Evolutionary conservation across 2,888 invertebrate species (phyloP).

Genomic region (Dusona sp.): DNA sequence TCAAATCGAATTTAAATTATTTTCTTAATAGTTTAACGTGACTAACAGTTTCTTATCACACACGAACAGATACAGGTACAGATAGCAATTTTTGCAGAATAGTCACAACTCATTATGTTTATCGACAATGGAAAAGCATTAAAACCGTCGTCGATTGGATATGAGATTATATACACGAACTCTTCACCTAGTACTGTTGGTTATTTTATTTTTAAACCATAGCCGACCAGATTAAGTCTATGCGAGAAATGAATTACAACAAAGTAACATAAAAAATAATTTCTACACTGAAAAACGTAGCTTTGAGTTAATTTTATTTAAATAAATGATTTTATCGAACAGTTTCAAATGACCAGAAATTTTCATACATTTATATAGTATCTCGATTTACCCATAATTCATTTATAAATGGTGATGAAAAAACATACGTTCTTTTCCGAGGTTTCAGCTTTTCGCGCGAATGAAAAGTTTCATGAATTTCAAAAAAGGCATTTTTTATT

Average conservation of each 20-base stretch:
- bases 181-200: neutral
- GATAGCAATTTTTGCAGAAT: neutral
- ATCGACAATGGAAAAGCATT: conserved; percentile 36
- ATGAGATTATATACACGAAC: conserved; percentile 9
- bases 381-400: neutral
- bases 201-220: neutral
- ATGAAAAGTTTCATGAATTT: conserved; percentile 7
- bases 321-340: neutral
- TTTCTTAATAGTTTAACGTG: neutral
- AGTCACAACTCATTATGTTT: conserved; percentile 22
- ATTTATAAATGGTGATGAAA: neutral
- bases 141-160: conserved; percentile 19
- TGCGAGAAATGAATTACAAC: neutral
- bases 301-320: neutral
- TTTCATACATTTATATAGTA: neutral
- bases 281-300: neutral
- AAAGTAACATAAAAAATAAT: neutral
- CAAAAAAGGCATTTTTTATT: neutral
- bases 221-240: neutral
- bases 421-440: neutral
- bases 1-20: neutral
- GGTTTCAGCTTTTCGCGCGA: neutral
- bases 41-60: neutral
- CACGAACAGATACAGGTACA: neutral
- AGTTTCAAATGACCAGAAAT: neutral